Conservation (phyloP, 2,888 invertebrate genomes). For the Octonoba sinensis region DNA sequence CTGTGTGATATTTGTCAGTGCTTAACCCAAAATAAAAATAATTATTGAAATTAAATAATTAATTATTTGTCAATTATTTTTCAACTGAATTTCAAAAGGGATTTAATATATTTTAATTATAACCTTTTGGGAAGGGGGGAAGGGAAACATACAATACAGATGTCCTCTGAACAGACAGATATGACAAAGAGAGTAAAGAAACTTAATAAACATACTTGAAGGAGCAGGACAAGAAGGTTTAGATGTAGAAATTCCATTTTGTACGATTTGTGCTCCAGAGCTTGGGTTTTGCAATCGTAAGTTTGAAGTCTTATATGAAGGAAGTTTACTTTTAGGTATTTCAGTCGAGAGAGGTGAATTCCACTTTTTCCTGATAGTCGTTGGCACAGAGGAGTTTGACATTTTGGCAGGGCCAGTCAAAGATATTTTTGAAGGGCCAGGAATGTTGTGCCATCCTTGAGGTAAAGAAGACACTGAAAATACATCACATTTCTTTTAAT, state of each 20-base stretch:
- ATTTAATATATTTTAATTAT: no score
- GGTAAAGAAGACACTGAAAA: slow-evolving; percentile 59
- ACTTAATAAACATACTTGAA: slow-evolving; percentile 17
- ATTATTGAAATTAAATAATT: no score
- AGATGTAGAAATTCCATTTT: background rate
- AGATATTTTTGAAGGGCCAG: slow-evolving; percentile 28
- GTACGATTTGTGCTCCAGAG: no score
- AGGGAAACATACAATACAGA: no score
- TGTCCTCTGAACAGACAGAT: no score
- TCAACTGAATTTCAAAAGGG: no score
- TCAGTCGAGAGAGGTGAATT: slow-evolving; percentile 46
- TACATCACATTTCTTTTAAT: no score
- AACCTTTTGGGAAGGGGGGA: no score
- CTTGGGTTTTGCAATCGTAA: slow-evolving; percentile 20
- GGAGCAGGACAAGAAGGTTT: slow-evolving; percentile 11
- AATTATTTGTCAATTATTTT: no score
- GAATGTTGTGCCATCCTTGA: slow-evolving; percentile 57
- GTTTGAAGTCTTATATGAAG: slow-evolving; percentile 38
- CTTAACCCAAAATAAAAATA: no score
- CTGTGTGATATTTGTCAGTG: no score
- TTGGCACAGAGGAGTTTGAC: slow-evolving; percentile 27
- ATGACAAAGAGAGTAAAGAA: background rate
- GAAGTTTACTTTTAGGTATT: slow-evolving; percentile 49
- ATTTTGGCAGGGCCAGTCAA: background rate
- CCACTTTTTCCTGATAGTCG: slow-evolving; percentile 51